These are phyloP conservation scores for Ceriagrion tenellum DNA, from an alignment of 2,888 invertebrate species.

Conservation along the genomic window DNA sequence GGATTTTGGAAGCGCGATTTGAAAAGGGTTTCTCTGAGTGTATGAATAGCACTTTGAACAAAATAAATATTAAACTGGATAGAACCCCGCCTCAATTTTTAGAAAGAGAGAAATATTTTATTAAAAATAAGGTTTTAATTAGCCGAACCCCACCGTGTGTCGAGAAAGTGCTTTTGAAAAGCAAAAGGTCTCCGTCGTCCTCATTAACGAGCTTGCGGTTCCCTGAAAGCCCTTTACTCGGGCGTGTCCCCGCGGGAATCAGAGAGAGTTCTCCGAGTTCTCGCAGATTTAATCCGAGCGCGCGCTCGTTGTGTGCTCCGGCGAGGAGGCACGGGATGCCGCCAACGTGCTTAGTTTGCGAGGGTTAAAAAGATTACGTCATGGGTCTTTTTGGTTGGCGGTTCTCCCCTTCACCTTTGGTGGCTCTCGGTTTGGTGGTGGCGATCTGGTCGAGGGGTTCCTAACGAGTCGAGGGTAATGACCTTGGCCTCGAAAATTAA, in stretches of 20 bases:
- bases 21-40: neutral
- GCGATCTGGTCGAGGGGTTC: neutral
- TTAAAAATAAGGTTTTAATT: neutral
- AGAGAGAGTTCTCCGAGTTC: neutral
- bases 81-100: neutral
- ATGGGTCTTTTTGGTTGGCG: too few relatives aligned
- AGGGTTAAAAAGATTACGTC: neutral
- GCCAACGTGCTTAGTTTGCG: neutral
- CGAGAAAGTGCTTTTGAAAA: neutral
- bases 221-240: neutral
- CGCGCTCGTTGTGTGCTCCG: neutral
- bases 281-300: neutral
- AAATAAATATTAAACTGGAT: neutral
- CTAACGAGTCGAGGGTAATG: neutral
- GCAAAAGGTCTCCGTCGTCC: neutral
- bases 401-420: neutral
- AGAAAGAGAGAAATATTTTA: neutral
- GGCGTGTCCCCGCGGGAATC: neutral
- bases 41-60: neutral
- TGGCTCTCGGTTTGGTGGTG: neutral
- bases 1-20: neutral
- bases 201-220: constrained; percentile 14
- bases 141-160: neutral
- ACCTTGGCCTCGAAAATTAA: neutral
- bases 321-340: neutral